Percentiles rank a stretch among this genome's conserved stretches.
Evolutionary conservation across 2,797 vertebrate genomes (phyloP).

Genomic region (Peromyscus aztecus): DNA sequence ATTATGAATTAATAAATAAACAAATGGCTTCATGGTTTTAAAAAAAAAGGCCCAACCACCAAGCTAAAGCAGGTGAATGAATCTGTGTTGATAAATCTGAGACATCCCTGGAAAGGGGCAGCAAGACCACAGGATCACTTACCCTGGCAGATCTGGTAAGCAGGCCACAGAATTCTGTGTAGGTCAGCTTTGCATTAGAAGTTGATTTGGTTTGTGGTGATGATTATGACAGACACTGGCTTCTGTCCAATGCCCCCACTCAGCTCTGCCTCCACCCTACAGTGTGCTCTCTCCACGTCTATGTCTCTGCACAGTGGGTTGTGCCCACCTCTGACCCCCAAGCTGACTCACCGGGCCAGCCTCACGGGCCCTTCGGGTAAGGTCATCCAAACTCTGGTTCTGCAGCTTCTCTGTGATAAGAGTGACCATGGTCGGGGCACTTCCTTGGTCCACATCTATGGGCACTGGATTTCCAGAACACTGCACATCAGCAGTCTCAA

Average conservation of each 20-base stretch:
- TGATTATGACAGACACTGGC: background rate
- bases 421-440: conserved; percentile 89
- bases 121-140: background rate
- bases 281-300: rapidly evolving
- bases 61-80: background rate
- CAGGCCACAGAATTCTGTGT: background rate
- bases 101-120: background rate
- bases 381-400: conserved; percentile 90
- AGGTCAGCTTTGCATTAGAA: background rate
- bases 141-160: background rate
- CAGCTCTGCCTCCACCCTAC: background rate
- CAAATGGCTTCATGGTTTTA: background rate
- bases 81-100: background rate
- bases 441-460: conserved; percentile 74
- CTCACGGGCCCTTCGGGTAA: conserved; percentile 85
- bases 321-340: background rate
- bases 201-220: background rate
- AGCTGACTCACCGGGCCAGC: conserved; percentile 86
- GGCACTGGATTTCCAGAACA: conserved; percentile 76
- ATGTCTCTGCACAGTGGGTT: rapidly evolving
- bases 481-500: conserved; percentile 79
- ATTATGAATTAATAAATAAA: background rate
- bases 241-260: background rate
- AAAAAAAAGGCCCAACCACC: background rate
- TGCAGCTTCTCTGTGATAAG: conserved; percentile 92